These are phyloP conservation scores for Lampris incognitus DNA, from an alignment of 2,113 vertebrate genomes.

Conservation along the genomic window DNA sequence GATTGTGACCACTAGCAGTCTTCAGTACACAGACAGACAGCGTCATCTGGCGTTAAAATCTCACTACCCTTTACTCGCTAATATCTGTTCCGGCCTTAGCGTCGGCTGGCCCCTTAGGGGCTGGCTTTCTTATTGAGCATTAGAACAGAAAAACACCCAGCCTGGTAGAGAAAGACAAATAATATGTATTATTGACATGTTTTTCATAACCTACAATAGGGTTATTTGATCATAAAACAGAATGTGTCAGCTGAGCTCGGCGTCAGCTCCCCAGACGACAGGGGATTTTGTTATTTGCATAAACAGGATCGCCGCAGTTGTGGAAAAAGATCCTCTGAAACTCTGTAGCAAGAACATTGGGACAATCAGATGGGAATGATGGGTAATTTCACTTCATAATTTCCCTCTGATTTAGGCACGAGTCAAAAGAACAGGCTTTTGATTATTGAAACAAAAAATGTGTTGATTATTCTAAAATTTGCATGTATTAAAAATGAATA, in stretches of 20 bases:
- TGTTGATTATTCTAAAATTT: no score
- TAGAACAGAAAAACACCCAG: slow-evolving; percentile 30
- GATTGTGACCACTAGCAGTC: slow-evolving; percentile 59
- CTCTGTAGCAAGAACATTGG: no score
- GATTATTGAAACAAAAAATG: no score
- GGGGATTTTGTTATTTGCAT: no score
- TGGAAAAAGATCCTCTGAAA: no score
- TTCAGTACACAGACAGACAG: slow-evolving; percentile 65
- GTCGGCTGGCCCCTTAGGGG: slow-evolving; percentile 38
- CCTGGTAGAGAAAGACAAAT: slow-evolving; percentile 20
- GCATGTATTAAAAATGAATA: no score
- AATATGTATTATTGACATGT: slow-evolving; percentile 36
- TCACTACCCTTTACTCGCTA: slow-evolving; percentile 51
- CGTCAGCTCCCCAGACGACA: background rate
- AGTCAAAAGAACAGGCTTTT: no score
- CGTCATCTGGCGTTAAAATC: slow-evolving; percentile 70
- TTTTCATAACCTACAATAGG: slow-evolving; percentile 20
- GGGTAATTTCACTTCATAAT: no score
- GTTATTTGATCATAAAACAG: slow-evolving; percentile 13
- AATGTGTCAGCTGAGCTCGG: slow-evolving; percentile 16
- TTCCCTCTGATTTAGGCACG: no score
- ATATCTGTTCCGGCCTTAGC: slow-evolving; percentile 40
- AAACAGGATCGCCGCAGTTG: no score
- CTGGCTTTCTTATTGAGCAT: slow-evolving; percentile 37
- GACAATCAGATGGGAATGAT: no score